phyloP scores from a whole-genome alignment of 2,888 invertebrate species.

The Cosmopolites sordidus region DNA sequence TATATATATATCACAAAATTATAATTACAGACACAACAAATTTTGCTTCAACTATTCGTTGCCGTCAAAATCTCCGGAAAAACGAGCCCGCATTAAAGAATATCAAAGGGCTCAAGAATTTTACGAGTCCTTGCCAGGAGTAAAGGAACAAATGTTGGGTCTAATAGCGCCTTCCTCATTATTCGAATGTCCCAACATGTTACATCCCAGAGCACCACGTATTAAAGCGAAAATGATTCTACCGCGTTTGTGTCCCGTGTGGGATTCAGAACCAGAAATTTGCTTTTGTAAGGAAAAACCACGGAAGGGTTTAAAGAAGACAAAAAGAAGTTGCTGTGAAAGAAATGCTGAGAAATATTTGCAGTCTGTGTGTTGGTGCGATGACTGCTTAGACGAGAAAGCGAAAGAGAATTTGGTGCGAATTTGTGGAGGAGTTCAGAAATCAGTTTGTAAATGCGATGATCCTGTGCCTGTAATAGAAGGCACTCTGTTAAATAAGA shows the following conservation, averaged over 20 bases:
- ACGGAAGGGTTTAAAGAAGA: not conserved
- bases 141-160: slow-evolving; percentile 5
- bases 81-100: slow-evolving; percentile 9
- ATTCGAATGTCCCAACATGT: slow-evolving; percentile 8
- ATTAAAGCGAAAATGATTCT: not conserved
- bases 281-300: slow-evolving; percentile 17
- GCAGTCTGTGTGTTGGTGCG: slow-evolving; percentile 11
- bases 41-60: slow-evolving; percentile 4
- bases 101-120: slow-evolving; percentile 19
- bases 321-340: slow-evolving; percentile 17
- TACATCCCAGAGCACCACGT: not conserved
- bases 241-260: slow-evolving; percentile 17
- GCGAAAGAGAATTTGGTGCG: slow-evolving; percentile 22
- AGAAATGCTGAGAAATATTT: slow-evolving; percentile 14
- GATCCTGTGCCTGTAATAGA: slow-evolving; percentile 33
- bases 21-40: not conserved
- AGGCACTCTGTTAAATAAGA: slow-evolving; percentile 29
- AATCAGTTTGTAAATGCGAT: slow-evolving; percentile 21
- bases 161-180: slow-evolving; percentile 8
- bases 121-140: slow-evolving; percentile 13
- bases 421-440: slow-evolving; percentile 31
- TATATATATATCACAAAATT: too few species aligned
- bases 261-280: slow-evolving; percentile 10
- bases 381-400: slow-evolving; percentile 18
- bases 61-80: not conserved